A percentile compares a stretch with the other conserved stretches of the same genome.
Evolutionary conservation across 2,888 invertebrate species (phyloP).

Genomic region (Drosophila longiperda): DNA sequence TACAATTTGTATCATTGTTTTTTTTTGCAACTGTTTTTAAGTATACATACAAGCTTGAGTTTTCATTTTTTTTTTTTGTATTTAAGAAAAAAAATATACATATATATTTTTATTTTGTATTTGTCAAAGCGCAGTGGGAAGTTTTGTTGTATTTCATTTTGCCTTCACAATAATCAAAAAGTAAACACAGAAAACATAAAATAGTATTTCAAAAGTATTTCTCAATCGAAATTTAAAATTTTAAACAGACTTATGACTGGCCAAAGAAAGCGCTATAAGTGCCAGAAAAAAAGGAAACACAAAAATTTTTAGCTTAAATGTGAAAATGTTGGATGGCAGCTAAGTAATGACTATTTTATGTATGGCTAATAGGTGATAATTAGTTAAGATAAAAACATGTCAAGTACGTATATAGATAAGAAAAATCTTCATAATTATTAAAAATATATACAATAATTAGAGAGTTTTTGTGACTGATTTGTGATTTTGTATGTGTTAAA

Average conservation of each 20-base stretch:
- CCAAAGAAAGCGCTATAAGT: constrained; percentile 51
- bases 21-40: constrained; percentile 49
- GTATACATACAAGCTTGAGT: constrained; percentile 68
- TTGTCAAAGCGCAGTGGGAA: constrained; percentile 85
- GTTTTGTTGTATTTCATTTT: constrained; percentile 84
- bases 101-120: constrained; percentile 65
- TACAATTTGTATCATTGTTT: constrained; percentile 21
- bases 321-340: constrained; percentile 32
- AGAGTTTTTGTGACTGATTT: constrained; percentile 13
- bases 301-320: constrained; percentile 33
- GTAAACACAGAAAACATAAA: constrained; percentile 60
- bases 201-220: constrained; percentile 50
- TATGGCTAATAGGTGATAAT: constrained; percentile 44
- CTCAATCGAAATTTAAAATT: constrained; percentile 28
- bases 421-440: constrained; percentile 22
- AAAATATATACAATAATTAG: constrained; percentile 4
- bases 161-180: constrained; percentile 77
- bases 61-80: constrained; percentile 51
- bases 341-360: constrained; percentile 43
- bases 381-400: constrained; percentile 45
- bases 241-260: constrained; percentile 41
- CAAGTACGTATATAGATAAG: constrained; percentile 33
- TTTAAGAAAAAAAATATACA: constrained; percentile 45
- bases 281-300: constrained; percentile 19
- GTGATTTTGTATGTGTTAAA: constrained; percentile 5